Percentiles rank a stretch among this genome's conserved stretches.
Evolutionary conservation across 2,888 invertebrate genomes (phyloP).

Genomic region (Hypsopygia costalis): DNA sequence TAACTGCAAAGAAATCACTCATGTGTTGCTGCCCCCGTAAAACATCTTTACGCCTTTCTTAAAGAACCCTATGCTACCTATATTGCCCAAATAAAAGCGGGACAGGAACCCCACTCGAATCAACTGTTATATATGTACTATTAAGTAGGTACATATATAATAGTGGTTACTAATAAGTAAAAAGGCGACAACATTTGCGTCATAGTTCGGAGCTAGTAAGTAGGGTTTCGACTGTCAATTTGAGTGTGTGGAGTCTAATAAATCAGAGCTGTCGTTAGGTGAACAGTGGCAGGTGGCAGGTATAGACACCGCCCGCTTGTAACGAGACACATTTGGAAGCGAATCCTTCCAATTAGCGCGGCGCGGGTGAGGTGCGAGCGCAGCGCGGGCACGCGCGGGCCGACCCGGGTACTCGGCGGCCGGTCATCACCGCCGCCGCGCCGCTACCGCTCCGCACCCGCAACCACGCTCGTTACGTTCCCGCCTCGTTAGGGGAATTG

Average conservation of each 20-base stretch:
- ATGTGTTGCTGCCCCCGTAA: too few relatives aligned
- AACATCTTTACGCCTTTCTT: too few relatives aligned
- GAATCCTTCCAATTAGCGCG: conserved; percentile 72
- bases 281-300: conserved; percentile 45
- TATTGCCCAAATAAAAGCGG: too few relatives aligned
- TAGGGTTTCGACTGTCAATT: conserved; percentile 54
- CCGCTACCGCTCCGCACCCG: conserved; percentile 20
- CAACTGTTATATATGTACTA: too few relatives aligned
- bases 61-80: too few relatives aligned
- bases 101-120: too few relatives aligned
- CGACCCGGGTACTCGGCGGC: conserved; percentile 9
- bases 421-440: conserved; percentile 15
- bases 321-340: conserved; percentile 71
- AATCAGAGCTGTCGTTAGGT: conserved; percentile 59
- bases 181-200: not conserved
- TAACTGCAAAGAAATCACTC: too few relatives aligned
- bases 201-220: conserved; percentile 11
- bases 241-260: conserved; percentile 57
- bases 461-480: conserved; percentile 64
- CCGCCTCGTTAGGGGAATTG: conserved; percentile 78
- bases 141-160: too few relatives aligned
- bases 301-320: conserved; percentile 45
- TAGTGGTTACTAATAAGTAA: too few relatives aligned
- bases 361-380: conserved; percentile 25
- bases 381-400: conserved; percentile 27